phyloP scores from a whole-genome alignment of 1,140 invertebrate species.

The Wasmannia auropunctata region DNA sequence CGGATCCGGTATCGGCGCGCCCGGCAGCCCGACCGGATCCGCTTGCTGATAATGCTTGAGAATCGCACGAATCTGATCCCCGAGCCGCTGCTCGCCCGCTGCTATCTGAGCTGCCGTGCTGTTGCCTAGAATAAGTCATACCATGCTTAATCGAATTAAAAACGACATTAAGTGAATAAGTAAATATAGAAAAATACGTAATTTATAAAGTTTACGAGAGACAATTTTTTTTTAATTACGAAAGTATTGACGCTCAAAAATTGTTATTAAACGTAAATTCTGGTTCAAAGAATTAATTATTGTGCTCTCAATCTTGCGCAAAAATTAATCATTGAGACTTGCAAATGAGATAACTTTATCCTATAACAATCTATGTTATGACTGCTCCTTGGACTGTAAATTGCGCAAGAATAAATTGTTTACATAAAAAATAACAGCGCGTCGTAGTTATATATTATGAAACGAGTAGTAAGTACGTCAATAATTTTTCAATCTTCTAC shows the following conservation, averaged over 20 bases:
- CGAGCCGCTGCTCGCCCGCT: conserved; percentile 88
- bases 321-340: not conserved
- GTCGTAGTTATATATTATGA: not conserved
- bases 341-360: not conserved
- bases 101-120: conserved; percentile 74
- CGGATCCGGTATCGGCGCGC: conserved; percentile 91
- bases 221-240: not conserved
- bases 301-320: not conserved
- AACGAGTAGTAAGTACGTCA: not conserved
- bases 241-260: not conserved
- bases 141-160: not conserved
- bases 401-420: conserved; percentile 26
- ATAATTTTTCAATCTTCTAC: not conserved
- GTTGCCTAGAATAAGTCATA: conserved; percentile 2
- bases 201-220: not conserved
- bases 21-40: conserved; percentile 92
- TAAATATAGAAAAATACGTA: not conserved
- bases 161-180: not conserved
- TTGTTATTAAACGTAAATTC: not conserved
- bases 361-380: not conserved
- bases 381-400: conserved; percentile 24
- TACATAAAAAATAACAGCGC: not conserved
- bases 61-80: conserved; percentile 89
- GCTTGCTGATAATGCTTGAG: conserved; percentile 93
- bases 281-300: not conserved